Percentiles rank a stretch among this genome's conserved stretches.
Evolutionary conservation across 2,113 vertebrate species (phyloP).

Genomic region (Cheirogaleus medius): DNA sequence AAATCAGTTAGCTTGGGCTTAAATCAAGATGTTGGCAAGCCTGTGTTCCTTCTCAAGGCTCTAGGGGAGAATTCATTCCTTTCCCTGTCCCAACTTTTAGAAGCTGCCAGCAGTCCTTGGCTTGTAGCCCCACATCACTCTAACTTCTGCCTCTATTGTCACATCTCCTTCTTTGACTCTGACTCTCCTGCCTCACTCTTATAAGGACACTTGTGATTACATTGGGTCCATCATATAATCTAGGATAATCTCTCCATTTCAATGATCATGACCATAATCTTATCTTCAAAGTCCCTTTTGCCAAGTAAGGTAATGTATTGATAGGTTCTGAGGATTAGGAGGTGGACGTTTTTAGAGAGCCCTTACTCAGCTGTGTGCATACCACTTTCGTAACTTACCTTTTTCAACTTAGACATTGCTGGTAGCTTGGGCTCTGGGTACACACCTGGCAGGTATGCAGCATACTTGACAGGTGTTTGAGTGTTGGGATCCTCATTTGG

Average conservation of each 20-base stretch:
- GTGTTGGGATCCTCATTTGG: background rate
- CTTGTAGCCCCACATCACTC: background rate
- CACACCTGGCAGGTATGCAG: background rate
- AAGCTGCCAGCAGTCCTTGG: background rate
- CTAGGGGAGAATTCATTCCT: background rate
- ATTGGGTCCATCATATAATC: background rate
- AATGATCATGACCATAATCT: background rate
- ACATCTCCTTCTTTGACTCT: background rate
- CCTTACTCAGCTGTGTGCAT: too few relatives aligned
- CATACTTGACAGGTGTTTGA: background rate
- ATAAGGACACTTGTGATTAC: background rate
- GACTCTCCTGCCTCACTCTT: background rate
- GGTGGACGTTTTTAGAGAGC: background rate
- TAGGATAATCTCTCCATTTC: background rate
- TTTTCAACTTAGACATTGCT: background rate
- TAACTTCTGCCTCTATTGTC: background rate
- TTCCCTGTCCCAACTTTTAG: background rate
- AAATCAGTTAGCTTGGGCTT: background rate
- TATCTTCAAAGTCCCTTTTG: background rate
- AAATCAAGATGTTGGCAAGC: background rate
- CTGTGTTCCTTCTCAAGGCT: background rate
- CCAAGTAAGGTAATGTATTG: fast-evolving
- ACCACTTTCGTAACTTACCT: background rate
- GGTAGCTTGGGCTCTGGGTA: background rate
- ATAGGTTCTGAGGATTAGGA: background rate